These are phyloP conservation scores for Minunthozetes semirufus DNA, from an alignment of 2,888 invertebrate genomes.

Conservation along the genomic window DNA sequence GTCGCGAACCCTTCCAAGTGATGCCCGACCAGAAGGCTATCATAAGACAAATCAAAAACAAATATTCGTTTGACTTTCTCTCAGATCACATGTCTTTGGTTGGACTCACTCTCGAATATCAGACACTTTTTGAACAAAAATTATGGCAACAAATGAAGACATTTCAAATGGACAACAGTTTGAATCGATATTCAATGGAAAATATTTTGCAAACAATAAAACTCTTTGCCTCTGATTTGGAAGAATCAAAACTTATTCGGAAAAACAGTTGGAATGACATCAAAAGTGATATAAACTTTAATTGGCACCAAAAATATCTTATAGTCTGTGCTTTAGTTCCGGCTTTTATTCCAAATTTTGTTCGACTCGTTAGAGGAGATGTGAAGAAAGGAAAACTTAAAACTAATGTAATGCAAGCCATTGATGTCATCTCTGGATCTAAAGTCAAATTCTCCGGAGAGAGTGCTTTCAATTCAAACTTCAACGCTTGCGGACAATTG, in stretches of 20 bases:
- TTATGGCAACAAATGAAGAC: neutral
- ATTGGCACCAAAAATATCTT: neutral
- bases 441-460: conserved; percentile 4
- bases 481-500: neutral
- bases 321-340: neutral
- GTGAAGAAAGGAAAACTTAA: neutral
- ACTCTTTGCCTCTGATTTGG: conserved; percentile 16
- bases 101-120: neutral
- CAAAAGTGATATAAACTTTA: neutral
- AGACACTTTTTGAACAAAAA: neutral
- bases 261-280: neutral
- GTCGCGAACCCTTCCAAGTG: conserved; percentile 24
- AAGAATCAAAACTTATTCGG: neutral
- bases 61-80: neutral
- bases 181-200: conserved; percentile 3
- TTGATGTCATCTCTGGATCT: neutral
- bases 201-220: conserved; percentile 6
- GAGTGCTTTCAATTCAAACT: conserved; percentile 4
- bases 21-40: neutral
- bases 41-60: neutral
- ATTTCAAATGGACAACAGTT: neutral
- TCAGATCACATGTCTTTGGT: conserved; percentile 26
- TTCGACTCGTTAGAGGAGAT: conserved; percentile 2
- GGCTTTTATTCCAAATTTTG: neutral
- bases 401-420: neutral